Percentiles rank a stretch among this genome's conserved stretches.
Evolutionary conservation across 2,797 vertebrate species (phyloP).

Genomic region (Eulemur coronatus): DNA sequence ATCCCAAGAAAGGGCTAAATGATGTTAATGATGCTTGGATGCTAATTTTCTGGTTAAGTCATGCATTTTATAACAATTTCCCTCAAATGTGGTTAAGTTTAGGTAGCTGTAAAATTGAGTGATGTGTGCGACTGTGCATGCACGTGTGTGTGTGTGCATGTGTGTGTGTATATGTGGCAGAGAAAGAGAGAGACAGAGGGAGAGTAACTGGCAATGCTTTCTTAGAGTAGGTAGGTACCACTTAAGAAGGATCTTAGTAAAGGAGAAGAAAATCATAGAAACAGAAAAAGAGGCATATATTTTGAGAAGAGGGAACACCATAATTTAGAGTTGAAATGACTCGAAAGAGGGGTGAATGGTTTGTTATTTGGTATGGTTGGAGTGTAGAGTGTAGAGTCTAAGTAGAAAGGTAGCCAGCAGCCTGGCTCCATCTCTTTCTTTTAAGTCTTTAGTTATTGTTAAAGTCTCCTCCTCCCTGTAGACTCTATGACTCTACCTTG

Average conservation of each 20-base stretch:
- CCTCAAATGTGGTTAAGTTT: neutral
- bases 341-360: neutral
- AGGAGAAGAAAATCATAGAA: neutral
- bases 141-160: neutral
- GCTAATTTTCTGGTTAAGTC: slow-evolving; percentile 15
- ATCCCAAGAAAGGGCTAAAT: neutral
- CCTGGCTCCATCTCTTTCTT: neutral
- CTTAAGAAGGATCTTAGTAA: neutral
- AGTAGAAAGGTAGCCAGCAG: neutral
- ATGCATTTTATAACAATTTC: neutral
- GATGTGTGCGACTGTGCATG: neutral
- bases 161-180: neutral
- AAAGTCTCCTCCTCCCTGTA: neutral
- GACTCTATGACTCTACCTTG: neutral
- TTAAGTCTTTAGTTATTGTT: neutral
- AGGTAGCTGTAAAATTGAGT: neutral
- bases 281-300: neutral
- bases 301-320: neutral
- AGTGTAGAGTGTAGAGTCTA: neutral
- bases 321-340: neutral
- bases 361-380: neutral
- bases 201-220: neutral
- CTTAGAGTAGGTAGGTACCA: neutral
- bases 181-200: neutral
- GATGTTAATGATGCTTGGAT: neutral